A percentile compares a stretch with the other conserved stretches of the same genome.
These are phyloP conservation scores for Steinernema feltiae DNA, from an alignment of 1,140 invertebrate genomes.

Conservation along the genomic window DNA sequence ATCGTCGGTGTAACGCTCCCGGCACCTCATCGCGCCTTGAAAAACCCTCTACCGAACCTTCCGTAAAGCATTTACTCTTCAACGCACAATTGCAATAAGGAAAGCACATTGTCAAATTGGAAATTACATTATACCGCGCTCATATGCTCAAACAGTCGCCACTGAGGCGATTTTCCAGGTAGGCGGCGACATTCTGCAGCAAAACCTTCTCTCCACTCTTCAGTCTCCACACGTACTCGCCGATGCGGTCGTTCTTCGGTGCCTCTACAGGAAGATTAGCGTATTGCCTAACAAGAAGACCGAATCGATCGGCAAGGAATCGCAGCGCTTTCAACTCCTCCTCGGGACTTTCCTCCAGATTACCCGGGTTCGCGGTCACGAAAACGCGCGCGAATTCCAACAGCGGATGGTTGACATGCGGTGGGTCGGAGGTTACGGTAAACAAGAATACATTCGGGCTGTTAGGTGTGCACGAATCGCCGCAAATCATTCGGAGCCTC, in stretches of 20 bases:
- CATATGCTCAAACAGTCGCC: neutral
- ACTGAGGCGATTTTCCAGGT: neutral
- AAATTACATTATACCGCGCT: neutral
- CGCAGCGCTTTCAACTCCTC: neutral
- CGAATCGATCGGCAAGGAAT: neutral
- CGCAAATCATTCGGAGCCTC: neutral
- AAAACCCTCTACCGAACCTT: too few relatives aligned
- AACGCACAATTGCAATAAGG: too few relatives aligned
- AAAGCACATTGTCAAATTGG: neutral
- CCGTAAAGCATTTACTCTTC: too few relatives aligned
- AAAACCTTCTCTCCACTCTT: neutral
- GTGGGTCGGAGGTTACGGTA: neutral
- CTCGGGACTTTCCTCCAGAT: neutral
- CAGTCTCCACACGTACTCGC: neutral
- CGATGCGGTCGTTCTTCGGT: neutral
- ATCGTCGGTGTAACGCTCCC: too few relatives aligned
- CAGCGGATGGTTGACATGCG: neutral
- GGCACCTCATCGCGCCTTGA: too few relatives aligned
- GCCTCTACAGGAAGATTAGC: neutral
- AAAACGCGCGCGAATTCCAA: neutral
- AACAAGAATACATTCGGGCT: neutral
- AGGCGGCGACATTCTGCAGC: neutral
- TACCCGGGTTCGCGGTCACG: neutral
- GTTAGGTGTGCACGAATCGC: neutral
- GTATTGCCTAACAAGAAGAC: conserved; percentile 2